Conservation (phyloP, 2,797 vertebrate species). For the Echeneis naucrates region DNA sequence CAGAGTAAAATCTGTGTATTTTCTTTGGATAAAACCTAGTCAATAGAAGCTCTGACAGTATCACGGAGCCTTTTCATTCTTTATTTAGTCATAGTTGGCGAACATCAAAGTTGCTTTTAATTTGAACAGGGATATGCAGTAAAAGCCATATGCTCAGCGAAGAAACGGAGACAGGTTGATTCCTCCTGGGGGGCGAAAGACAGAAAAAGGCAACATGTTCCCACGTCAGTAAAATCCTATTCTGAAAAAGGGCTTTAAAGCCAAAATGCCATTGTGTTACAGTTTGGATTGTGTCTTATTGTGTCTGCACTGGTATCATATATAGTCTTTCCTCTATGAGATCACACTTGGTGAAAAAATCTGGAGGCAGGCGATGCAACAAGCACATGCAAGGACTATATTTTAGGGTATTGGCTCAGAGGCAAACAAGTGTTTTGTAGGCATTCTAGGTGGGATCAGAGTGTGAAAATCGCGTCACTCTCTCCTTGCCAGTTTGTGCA, state of each 20-base stretch:
- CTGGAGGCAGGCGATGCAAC: constrained; percentile 24
- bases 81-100: constrained; percentile 42
- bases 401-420: constrained; percentile 60
- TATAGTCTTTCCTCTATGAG: constrained; percentile 5
- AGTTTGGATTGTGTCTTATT: not conserved
- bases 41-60: constrained; percentile 1
- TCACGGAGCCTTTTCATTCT: constrained; percentile 31
- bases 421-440: constrained; percentile 55
- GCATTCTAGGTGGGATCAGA: constrained; percentile 54
- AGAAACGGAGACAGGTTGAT: constrained; percentile 60
- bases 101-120: constrained; percentile 56
- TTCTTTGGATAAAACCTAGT: constrained; percentile 1
- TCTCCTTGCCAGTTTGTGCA: constrained; percentile 45
- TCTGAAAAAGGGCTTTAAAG: constrained; percentile 33
- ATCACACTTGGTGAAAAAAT: constrained; percentile 15
- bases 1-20: constrained; percentile 20
- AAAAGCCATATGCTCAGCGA: constrained; percentile 67
- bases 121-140: constrained; percentile 50
- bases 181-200: constrained; percentile 56
- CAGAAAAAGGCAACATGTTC: constrained; percentile 46
- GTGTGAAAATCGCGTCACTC: constrained; percentile 56
- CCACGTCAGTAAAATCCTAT: constrained; percentile 37
- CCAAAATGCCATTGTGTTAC: constrained; percentile 7
- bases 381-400: constrained; percentile 21
- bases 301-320: not conserved